Base-by-base conservation (phyloP, 2,113 vertebrate species). In the Tetraodon nigroviridis region DNA sequence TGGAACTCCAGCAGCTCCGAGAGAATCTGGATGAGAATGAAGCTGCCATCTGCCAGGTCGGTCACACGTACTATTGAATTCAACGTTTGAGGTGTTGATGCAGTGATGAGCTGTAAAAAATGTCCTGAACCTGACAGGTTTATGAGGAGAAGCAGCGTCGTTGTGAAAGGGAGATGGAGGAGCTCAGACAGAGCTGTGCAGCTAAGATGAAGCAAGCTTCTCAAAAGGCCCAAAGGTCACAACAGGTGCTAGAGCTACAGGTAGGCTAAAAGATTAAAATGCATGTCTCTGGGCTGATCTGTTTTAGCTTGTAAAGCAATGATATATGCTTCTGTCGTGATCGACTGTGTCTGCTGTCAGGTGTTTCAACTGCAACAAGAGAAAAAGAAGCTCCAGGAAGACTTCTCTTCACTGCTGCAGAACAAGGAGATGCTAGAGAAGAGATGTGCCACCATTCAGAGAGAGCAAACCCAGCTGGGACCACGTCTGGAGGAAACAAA, bases 341-440 rank as follows among this genome's bases (percentile, higher is more conserved):
- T 5, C 12, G 32, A 37, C 7, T 11, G 32, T 52, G 10, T 61
- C 44, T 79, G 50, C 56, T n/a, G 0, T 57, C 70, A 89, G 86
- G 93, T 99, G 32, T 93, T 95, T 77, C 97, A 99, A 82, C 91
- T 99, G 51, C 95, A 97, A 83, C 95, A 99, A 78, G 96, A 99
- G 84, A 98, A 98, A 81, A 93, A 95, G 79, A 94, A 97, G 78
- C 84, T 97, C 53, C 97, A 99, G 86, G 96, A 98, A 45, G 96
- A 99, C 79, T 94, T 97, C 7, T 90, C 93, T 0, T 92, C 96
- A 75, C 89, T 99, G 82, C 90, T 98, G 67, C 94, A 97, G 84
- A 95, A 99, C 76, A 91, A 93, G 1, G 95, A 98, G 68, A 87
- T 90, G 14, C 90, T 99, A 76, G 95, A 98, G 56, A 92, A 84